Conservation (phyloP, 2,113 vertebrate genomes). For the Triplophysa siluroides region DNA sequence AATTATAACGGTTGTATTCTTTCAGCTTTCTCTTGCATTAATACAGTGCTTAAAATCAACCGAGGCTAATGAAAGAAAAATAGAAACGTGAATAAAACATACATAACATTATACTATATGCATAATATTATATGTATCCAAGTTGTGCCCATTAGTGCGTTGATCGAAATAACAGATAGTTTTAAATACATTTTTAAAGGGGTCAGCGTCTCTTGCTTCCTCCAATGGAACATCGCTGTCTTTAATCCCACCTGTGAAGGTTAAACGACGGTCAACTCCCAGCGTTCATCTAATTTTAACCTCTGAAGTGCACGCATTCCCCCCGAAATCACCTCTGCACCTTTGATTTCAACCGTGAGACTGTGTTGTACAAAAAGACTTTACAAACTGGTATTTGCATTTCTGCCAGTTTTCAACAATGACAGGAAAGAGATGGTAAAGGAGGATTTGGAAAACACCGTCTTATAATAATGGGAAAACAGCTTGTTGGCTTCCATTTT, state of each 20-base stretch:
- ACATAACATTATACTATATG: no score
- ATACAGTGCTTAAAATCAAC: no score
- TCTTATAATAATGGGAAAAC: constrained; percentile 4
- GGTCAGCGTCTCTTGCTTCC: no score
- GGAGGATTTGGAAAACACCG: constrained; percentile 39
- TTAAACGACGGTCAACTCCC: not conserved
- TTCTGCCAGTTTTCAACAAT: constrained; percentile 66
- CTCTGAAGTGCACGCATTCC: not conserved
- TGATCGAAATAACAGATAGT: no score
- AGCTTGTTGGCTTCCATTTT: constrained; percentile 22
- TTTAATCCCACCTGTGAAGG: not conserved
- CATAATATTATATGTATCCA: no score
- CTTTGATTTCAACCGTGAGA: not conserved
- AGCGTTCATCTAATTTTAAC: not conserved
- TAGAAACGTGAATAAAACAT: no score
- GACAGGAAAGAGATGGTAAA: constrained; percentile 68
- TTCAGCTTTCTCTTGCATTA: no score
- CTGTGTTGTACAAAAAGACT: not conserved
- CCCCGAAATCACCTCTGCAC: not conserved
- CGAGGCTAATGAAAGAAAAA: no score
- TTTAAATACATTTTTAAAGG: no score
- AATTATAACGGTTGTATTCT: no score
- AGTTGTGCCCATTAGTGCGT: no score
- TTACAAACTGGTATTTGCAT: constrained; percentile 33
- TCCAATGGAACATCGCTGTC: no score